These are phyloP conservation scores for Sphenodon punctatus DNA, from an alignment of 2,797 vertebrate genomes.

Conservation along the genomic window DNA sequence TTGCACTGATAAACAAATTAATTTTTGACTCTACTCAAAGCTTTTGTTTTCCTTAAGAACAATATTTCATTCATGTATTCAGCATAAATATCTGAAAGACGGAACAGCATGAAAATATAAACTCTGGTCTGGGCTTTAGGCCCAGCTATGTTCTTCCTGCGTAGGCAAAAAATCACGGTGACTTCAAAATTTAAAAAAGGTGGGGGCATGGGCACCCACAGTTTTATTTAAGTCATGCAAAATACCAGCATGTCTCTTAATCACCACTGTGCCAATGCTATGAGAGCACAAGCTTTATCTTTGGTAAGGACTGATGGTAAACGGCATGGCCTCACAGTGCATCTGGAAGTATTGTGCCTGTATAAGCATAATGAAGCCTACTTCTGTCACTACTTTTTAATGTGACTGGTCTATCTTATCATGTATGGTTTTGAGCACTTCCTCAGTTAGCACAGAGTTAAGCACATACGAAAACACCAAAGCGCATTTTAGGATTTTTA, in stretches of 20 bases:
- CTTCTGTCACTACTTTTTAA: too few species aligned
- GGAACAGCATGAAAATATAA: neutral
- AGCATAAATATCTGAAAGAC: neutral
- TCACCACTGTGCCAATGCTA: neutral
- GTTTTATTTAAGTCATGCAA: too few species aligned
- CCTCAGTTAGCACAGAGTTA: neutral
- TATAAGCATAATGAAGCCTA: too few species aligned
- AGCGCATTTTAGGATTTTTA: neutral
- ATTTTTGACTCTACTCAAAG: neutral
- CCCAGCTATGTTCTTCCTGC: neutral
- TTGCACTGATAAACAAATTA: constrained; percentile 23
- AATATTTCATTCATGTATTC: neutral
- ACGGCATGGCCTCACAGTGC: neutral
- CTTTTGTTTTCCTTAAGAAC: neutral
- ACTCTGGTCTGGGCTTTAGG: neutral
- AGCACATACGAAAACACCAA: accelerated
- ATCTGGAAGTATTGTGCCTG: neutral
- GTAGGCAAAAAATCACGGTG: neutral
- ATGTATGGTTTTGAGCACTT: neutral
- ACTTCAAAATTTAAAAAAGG: neutral
- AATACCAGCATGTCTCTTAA: neutral
- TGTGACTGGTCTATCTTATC: too few species aligned
- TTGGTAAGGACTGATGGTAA: neutral
- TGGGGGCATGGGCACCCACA: too few species aligned
- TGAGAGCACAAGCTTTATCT: neutral